These are phyloP conservation scores for Hyposoter didymator DNA, from an alignment of 2,888 invertebrate genomes.

Conservation along the genomic window DNA sequence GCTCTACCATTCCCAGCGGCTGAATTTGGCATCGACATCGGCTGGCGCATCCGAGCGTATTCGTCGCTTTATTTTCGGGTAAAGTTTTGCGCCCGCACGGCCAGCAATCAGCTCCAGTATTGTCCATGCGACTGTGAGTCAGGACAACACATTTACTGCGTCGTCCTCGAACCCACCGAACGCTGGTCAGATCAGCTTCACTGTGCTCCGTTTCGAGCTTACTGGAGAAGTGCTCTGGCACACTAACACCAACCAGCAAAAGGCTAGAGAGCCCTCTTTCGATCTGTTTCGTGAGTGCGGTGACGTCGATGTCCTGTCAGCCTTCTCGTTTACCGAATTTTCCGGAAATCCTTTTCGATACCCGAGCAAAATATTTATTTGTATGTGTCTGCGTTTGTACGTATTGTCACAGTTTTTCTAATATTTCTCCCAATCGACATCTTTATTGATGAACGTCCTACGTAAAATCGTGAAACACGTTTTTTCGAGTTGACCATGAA, in stretches of 20 bases:
- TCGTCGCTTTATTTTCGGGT: conserved; percentile 79
- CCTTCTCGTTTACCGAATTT: conserved; percentile 66
- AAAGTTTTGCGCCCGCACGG: conserved; percentile 79
- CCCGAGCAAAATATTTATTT: neutral
- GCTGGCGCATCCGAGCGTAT: conserved; percentile 74
- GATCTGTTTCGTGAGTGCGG: conserved; percentile 23
- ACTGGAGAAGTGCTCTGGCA: conserved; percentile 1
- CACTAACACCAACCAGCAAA: conserved; percentile 31
- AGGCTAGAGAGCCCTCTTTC: conserved; percentile 13
- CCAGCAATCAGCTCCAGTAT: conserved; percentile 81
- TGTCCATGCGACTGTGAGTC: conserved; percentile 72
- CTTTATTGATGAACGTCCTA: neutral
- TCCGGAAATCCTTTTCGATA: conserved; percentile 76
- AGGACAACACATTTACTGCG: conserved; percentile 69
- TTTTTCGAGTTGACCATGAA: neutral
- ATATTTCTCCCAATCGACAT: neutral
- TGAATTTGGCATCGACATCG: conserved; percentile 76
- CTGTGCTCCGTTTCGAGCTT: conserved; percentile 17
- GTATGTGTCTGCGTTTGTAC: neutral
- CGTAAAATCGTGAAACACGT: neutral
- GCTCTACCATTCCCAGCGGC: conserved; percentile 74
- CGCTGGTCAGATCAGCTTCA: conserved; percentile 48
- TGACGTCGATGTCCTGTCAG: conserved; percentile 56
- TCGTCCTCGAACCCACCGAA: conserved; percentile 26
- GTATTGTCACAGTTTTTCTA: neutral